Conservation (phyloP, 2,113 vertebrate species). For the Octodon degus region DNA sequence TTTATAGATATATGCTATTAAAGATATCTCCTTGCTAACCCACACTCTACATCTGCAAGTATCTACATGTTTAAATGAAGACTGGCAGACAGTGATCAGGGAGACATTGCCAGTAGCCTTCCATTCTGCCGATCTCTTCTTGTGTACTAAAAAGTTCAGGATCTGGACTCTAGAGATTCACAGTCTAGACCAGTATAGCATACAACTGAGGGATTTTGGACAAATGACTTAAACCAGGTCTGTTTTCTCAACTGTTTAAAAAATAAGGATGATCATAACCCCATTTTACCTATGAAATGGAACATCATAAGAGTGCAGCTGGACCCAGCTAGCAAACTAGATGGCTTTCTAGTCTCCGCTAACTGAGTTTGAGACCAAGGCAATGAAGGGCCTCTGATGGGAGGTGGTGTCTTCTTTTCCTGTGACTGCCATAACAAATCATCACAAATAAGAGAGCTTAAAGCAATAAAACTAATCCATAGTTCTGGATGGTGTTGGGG, state of each 20-base stretch:
- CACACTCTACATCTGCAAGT: not conserved
- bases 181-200: not conserved
- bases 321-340: not conserved
- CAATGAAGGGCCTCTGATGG: not conserved
- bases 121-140: not conserved
- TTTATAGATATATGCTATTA: not conserved
- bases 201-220: not conserved
- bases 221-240: not conserved
- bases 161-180: conserved; percentile 45
- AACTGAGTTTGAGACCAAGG: not conserved
- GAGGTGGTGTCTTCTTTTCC: not conserved
- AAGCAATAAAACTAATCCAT: not conserved
- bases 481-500: not conserved
- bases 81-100: not conserved
- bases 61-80: not conserved
- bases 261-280: not conserved
- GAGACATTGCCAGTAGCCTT: not conserved
- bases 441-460: not conserved
- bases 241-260: conserved; percentile 16
- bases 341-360: not conserved
- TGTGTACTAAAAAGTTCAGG: not conserved
- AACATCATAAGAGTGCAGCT: not conserved
- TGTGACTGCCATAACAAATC: not conserved
- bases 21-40: not conserved
- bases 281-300: not conserved